phyloP scores from a whole-genome alignment of 2,888 invertebrate genomes.

The Xestia sexstrigata region DNA sequence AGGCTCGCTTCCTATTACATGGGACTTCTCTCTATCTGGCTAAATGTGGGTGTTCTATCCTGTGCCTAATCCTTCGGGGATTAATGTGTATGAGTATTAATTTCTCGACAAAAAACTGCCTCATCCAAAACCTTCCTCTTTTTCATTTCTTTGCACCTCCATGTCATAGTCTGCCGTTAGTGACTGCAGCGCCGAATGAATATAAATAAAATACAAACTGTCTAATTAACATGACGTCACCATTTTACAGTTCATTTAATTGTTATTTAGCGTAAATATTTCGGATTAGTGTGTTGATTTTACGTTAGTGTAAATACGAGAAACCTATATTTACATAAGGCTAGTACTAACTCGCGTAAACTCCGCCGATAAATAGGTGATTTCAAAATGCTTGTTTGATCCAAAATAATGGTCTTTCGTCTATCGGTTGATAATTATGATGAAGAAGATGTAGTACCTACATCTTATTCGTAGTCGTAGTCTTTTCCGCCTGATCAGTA shows the following conservation, averaged over 20 bases:
- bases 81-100: no score
- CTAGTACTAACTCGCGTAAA: background rate
- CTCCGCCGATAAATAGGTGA: background rate
- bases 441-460: no score
- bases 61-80: no score
- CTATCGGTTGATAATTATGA: background rate
- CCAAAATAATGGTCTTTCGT: background rate
- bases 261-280: slow-evolving; percentile 39
- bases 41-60: no score
- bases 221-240: slow-evolving; percentile 63
- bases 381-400: background rate
- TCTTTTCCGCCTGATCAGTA: no score
- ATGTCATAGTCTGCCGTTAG: slow-evolving; percentile 46
- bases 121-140: slow-evolving; percentile 34
- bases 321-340: background rate
- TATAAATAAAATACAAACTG: slow-evolving; percentile 62
- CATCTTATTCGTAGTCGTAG: no score
- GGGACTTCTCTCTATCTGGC: no score
- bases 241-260: slow-evolving; percentile 39
- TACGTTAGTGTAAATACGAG: background rate
- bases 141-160: slow-evolving; percentile 42
- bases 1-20: no score
- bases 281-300: slow-evolving; percentile 2
- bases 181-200: slow-evolving; percentile 62
- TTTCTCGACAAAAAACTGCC: slow-evolving; percentile 12